Evolutionary conservation across 2,888 invertebrate species (phyloP), one percentile per base, ranked within the genome.

Genomic region (Noctua janthina): DNA sequence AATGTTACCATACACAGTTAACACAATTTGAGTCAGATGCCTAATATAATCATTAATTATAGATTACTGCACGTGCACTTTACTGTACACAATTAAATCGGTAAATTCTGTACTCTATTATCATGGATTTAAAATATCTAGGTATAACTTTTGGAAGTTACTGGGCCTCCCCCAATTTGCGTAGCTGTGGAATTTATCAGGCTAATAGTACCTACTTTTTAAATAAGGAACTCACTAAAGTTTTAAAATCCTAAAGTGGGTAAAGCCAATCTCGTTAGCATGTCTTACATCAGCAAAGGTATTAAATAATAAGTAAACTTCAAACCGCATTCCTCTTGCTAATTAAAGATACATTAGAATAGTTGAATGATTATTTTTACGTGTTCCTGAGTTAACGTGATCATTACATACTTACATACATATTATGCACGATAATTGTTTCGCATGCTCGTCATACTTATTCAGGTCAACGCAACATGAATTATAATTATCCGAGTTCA

Each of bases 281-380:
- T 49, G 15, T 4, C 11, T 84, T 84, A 74, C 68, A 68, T 68
- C 62, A 78, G 20, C 67, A 70, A 70, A 75, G 13, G 10, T 74
- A 83, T 80, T 80, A 86, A 83, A 78, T 78, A 84, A 80, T 82
- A 73, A 76, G 67, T 87, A 77, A 73, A 83, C 76, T 68, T 71
- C 49, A 68, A 76, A 76, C 79, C 76, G 23, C 76, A 84, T 82
- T 84, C 76, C 72, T 79, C 11, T 54, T 43, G 67, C 35, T 86
- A 81, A 83, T 80, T 86, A 84, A 79, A 76, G 70, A 80, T 23
- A 15, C 7, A 87, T 78, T 84, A 62, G 3, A 78, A 69, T 81
- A 72, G 23, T 35, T 35, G n/a, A 77, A 62, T 64, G 35, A 71
- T 80, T 78, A 78, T 69, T 76, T 81, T 81, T 59, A 75, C 81